Percentiles rank a stretch among this genome's conserved stretches.
These are phyloP conservation scores for Dermatophagoides farinae DNA, from an alignment of 1,140 invertebrate genomes.

Conservation along the genomic window DNA sequence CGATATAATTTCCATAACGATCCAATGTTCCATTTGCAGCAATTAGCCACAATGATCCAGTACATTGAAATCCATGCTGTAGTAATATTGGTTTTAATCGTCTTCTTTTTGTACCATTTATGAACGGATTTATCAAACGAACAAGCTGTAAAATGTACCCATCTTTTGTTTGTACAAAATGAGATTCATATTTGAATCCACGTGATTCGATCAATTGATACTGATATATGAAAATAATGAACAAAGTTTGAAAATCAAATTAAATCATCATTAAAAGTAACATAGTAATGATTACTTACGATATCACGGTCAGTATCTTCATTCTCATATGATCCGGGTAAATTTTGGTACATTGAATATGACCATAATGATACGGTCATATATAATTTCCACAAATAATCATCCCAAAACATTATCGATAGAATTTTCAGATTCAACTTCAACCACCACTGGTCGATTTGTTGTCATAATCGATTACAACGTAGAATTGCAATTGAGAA, in stretches of 20 bases:
- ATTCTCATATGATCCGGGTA: too few relatives aligned
- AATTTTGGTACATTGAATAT: too few relatives aligned
- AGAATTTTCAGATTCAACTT: too few relatives aligned
- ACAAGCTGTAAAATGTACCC: constrained; percentile 49
- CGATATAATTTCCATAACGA: neutral
- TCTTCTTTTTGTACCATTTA: neutral
- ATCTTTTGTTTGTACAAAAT: constrained; percentile 37
- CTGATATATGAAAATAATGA: neutral
- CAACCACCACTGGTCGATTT: too few relatives aligned
- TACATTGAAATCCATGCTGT: constrained; percentile 52
- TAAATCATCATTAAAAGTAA: neutral
- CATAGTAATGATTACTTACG: too few relatives aligned
- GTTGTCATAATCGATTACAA: too few relatives aligned
- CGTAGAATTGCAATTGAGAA: too few relatives aligned
- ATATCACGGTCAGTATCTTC: too few relatives aligned
- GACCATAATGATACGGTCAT: too few relatives aligned
- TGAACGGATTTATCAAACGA: constrained; percentile 31
- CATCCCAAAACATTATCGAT: too few relatives aligned
- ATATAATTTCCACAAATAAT: too few relatives aligned
- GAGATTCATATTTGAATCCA: constrained; percentile 12
- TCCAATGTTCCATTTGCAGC: constrained; percentile 27
- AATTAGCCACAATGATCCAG: constrained; percentile 50
- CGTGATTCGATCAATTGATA: constrained; percentile 9
- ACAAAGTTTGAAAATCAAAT: neutral
- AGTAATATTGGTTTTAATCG: constrained; percentile 32